phyloP scores from a whole-genome alignment of 2,888 invertebrate genomes.

The Lottia scabra region DNA sequence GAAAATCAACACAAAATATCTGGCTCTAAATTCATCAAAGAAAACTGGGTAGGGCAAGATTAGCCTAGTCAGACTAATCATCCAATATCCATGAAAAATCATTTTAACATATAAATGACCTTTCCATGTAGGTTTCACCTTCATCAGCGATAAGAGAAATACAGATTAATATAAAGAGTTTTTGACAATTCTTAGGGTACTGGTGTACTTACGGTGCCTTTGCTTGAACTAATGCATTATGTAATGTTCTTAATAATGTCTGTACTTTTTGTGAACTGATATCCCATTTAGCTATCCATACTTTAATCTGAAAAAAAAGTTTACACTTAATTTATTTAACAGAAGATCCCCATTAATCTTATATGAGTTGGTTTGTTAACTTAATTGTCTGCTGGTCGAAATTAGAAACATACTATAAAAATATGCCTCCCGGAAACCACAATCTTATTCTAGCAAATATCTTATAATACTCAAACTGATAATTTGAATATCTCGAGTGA shows the following conservation, averaged over 20 bases:
- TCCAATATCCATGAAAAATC: too few species aligned
- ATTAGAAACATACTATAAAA: not conserved
- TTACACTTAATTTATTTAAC: too few species aligned
- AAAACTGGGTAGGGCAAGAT: too few species aligned
- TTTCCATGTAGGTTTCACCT: too few species aligned
- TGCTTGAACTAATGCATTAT: slow-evolving; percentile 88
- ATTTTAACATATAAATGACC: too few species aligned
- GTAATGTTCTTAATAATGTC: slow-evolving; percentile 87
- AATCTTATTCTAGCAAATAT: slow-evolving; percentile 7
- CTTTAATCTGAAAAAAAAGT: slow-evolving; percentile 60
- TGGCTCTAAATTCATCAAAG: too few species aligned
- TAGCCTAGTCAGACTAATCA: too few species aligned
- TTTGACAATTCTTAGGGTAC: too few species aligned
- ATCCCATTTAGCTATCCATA: slow-evolving; percentile 66
- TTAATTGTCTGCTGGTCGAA: slow-evolving; percentile 15
- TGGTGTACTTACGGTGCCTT: slow-evolving; percentile 82
- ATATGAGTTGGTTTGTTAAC: not conserved
- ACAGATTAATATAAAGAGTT: too few species aligned
- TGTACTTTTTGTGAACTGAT: slow-evolving; percentile 75
- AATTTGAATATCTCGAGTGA: not conserved
- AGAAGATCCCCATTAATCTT: not conserved
- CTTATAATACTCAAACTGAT: not conserved
- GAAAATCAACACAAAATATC: too few species aligned
- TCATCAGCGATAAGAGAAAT: too few species aligned
- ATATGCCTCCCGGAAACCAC: slow-evolving; percentile 15